Percentiles rank a stretch among this genome's conserved stretches.
phyloP scores from a whole-genome alignment of 2,113 vertebrate species.

The Oceanodroma tethys region DNA sequence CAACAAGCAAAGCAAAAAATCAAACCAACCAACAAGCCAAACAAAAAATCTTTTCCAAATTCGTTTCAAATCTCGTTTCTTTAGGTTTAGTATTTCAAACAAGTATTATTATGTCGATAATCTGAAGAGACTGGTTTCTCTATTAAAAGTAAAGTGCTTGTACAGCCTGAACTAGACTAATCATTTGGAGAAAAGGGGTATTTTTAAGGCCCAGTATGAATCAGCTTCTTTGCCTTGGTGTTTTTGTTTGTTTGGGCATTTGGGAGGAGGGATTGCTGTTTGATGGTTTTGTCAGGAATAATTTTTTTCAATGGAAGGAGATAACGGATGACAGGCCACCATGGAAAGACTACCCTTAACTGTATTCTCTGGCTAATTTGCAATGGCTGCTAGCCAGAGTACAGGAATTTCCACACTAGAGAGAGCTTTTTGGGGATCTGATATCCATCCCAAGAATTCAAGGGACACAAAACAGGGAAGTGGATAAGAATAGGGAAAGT shows the following conservation, averaged over 20 bases:
- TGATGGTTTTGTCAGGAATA: neutral
- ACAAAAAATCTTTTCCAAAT: neutral
- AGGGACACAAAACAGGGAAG: neutral
- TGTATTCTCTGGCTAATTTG: neutral
- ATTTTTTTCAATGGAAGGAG: neutral
- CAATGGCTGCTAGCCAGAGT: neutral
- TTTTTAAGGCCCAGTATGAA: neutral
- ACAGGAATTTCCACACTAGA: neutral
- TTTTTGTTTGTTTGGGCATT: neutral
- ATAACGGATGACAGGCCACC: neutral
- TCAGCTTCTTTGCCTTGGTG: neutral
- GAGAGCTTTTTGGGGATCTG: neutral
- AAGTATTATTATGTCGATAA: neutral
- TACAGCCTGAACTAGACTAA: neutral
- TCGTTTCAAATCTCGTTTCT: neutral
- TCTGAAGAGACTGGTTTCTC: neutral
- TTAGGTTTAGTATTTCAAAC: neutral
- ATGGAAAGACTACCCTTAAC: neutral
- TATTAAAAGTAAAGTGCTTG: neutral
- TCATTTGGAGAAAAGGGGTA: neutral
- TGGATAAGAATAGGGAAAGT: neutral
- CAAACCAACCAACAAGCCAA: accelerated
- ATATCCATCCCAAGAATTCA: neutral
- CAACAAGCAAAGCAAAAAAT: neutral
- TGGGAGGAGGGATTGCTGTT: neutral